Percentiles rank a stretch among this genome's conserved stretches.
Conservation (phyloP, 2,113 vertebrate genomes). For the Myrmecobius fasciatus region DNA sequence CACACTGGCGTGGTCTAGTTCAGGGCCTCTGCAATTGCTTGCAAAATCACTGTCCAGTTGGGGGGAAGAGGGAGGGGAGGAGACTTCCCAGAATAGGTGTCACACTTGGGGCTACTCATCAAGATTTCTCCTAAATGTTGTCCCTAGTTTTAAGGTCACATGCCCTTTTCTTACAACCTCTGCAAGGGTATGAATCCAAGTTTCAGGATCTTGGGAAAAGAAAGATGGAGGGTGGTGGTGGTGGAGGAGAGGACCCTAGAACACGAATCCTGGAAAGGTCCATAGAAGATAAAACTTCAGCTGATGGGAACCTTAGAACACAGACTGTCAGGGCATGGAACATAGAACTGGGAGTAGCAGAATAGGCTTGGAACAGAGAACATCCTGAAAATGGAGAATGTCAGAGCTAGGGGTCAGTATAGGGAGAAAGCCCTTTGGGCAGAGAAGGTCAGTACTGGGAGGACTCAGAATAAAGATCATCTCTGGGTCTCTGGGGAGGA, state of each 20-base stretch:
- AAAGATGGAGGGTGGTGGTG: background rate
- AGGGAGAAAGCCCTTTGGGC: background rate
- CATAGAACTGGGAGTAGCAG: background rate
- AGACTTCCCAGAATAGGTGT: background rate
- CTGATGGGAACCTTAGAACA: background rate
- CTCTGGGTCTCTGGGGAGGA: background rate
- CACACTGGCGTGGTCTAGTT: background rate
- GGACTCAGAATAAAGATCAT: background rate
- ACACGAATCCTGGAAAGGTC: background rate
- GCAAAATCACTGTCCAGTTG: conserved; percentile 43
- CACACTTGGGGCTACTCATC: background rate
- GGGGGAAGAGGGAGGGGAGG: background rate
- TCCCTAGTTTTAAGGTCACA: too few relatives aligned
- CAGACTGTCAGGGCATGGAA: background rate
- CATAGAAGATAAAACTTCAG: background rate
- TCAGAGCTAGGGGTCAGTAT: background rate
- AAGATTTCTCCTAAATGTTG: background rate
- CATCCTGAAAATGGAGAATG: background rate
- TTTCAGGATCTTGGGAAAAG: background rate
- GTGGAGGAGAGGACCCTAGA: background rate
- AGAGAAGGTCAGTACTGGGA: background rate
- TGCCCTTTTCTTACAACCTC: background rate
- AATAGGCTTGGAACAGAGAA: background rate
- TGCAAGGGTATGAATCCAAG: background rate
- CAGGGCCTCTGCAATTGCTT: conserved; percentile 2